phyloP scores from a whole-genome alignment of 53 echinoderm and acorn worm species.

The Holothuria leucospilota region DNA sequence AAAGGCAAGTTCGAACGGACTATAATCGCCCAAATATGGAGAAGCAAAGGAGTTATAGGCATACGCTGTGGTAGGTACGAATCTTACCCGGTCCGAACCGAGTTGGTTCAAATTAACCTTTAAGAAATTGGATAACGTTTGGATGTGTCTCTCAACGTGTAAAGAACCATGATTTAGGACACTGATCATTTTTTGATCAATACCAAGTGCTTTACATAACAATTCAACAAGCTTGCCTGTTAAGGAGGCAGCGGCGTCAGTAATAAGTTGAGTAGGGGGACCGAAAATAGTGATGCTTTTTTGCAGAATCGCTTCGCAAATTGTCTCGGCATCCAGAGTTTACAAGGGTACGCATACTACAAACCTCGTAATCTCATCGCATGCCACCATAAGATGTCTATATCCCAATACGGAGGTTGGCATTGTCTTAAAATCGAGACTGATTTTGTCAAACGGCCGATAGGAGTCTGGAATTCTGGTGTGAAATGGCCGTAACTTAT shows the following conservation, averaged over 20 bases:
- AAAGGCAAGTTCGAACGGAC: conserved; percentile 43
- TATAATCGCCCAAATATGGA: conserved; percentile 47
- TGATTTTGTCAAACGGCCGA: conserved; percentile 22
- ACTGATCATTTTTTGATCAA: conserved; percentile 57
- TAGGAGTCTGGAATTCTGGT: neutral
- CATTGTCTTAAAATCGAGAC: conserved; percentile 44
- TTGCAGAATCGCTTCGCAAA: conserved; percentile 38
- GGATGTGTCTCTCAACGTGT: too few relatives aligned
- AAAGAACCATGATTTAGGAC: too few relatives aligned
- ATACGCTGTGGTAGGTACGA: conserved; percentile 46
- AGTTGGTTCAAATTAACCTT: conserved; percentile 59
- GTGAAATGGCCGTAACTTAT: conserved; percentile 23
- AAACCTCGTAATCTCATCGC: conserved; percentile 56
- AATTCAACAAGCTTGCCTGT: conserved; percentile 51
- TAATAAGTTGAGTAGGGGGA: conserved; percentile 52
- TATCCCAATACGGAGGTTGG: conserved; percentile 1
- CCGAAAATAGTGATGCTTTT: conserved; percentile 48
- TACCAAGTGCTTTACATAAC: conserved; percentile 47
- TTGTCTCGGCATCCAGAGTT: conserved; percentile 7
- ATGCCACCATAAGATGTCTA: conserved; percentile 31
- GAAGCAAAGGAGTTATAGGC: conserved; percentile 58
- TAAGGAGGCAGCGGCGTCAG: conserved; percentile 52
- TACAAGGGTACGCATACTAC: conserved; percentile 45
- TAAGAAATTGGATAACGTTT: too few relatives aligned
- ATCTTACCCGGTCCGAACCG: conserved; percentile 54